These are phyloP conservation scores for Drosophila subpulchrella DNA, from an alignment of 1,140 invertebrate species.

Conservation along the genomic window DNA sequence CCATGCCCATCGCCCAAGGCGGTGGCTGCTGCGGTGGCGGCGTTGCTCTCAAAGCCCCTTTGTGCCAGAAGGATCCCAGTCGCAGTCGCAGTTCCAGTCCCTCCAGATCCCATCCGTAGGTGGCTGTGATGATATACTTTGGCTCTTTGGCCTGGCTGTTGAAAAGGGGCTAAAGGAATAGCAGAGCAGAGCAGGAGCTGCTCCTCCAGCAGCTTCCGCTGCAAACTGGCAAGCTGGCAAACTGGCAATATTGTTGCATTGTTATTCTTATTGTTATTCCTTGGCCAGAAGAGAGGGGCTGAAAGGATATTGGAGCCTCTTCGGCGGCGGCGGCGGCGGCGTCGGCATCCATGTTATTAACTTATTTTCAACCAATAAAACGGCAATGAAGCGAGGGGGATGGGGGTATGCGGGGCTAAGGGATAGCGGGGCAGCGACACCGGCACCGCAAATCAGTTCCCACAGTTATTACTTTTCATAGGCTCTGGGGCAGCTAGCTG, in stretches of 20 bases:
- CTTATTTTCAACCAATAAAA: slow-evolving; percentile 84
- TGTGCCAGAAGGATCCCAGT: neutral
- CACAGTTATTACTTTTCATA: slow-evolving; percentile 84
- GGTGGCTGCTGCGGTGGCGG: slow-evolving; percentile 25
- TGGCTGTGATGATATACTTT: slow-evolving; percentile 83
- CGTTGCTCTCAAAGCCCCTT: slow-evolving; percentile 30
- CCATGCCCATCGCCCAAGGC: slow-evolving; percentile 21
- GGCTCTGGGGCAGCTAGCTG: slow-evolving; percentile 62
- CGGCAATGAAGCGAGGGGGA: slow-evolving; percentile 63
- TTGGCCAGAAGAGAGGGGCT: neutral
- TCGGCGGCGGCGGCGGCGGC: slow-evolving; percentile 11
- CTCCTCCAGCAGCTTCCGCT: slow-evolving; percentile 28
- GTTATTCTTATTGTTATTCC: slow-evolving; percentile 56
- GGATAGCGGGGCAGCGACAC: neutral
- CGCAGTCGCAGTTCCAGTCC: neutral
- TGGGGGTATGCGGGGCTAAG: neutral
- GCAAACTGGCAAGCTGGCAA: slow-evolving; percentile 14
- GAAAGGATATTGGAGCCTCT: slow-evolving; percentile 56
- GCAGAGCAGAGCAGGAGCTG: neutral
- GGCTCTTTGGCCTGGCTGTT: slow-evolving; percentile 62
- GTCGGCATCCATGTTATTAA: slow-evolving; percentile 78
- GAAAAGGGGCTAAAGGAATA: slow-evolving; percentile 46
- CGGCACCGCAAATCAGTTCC: slow-evolving; percentile 64
- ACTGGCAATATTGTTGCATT: slow-evolving; percentile 77
- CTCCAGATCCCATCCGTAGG: slow-evolving; percentile 60